These are phyloP conservation scores for Tamandua tetradactyla DNA, from an alignment of 2,797 vertebrate genomes.

Conservation along the genomic window DNA sequence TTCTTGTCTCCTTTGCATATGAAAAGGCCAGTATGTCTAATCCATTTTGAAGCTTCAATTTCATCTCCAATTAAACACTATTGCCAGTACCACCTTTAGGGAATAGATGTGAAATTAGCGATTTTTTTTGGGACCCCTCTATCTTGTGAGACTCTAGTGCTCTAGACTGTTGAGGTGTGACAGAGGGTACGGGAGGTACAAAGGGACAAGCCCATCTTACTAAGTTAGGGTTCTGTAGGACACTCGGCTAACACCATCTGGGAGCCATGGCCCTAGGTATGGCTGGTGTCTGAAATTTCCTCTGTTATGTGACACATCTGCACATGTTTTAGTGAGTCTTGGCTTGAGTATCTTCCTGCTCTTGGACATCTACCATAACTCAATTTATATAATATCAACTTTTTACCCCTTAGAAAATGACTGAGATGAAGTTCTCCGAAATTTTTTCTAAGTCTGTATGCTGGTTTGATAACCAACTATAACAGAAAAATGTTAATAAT, in stretches of 20 bases:
- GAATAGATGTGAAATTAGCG: too few species aligned
- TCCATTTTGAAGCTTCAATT: too few species aligned
- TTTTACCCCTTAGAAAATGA: not conserved
- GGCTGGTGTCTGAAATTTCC: not conserved
- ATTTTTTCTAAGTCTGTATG: not conserved
- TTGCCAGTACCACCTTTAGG: too few species aligned
- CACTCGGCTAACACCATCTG: not conserved
- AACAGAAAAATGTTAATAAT: not conserved
- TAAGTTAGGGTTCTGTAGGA: not conserved
- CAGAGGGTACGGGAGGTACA: not conserved
- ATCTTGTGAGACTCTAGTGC: not conserved
- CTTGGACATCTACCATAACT: not conserved
- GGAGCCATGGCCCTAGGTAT: not conserved
- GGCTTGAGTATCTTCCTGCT: not conserved
- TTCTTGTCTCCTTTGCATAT: too few species aligned
- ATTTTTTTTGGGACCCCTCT: not conserved
- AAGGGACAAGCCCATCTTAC: not conserved
- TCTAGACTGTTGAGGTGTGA: not conserved
- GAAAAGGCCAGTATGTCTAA: too few species aligned
- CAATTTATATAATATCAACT: not conserved
- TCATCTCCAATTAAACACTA: too few species aligned
- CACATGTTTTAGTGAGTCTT: not conserved
- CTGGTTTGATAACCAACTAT: not conserved
- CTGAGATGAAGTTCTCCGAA: not conserved
- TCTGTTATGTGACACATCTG: not conserved